A percentile compares a stretch with the other conserved stretches of the same genome.
These are phyloP conservation scores for Sialia sialis DNA, from an alignment of 2,113 vertebrate species.

Conservation along the genomic window DNA sequence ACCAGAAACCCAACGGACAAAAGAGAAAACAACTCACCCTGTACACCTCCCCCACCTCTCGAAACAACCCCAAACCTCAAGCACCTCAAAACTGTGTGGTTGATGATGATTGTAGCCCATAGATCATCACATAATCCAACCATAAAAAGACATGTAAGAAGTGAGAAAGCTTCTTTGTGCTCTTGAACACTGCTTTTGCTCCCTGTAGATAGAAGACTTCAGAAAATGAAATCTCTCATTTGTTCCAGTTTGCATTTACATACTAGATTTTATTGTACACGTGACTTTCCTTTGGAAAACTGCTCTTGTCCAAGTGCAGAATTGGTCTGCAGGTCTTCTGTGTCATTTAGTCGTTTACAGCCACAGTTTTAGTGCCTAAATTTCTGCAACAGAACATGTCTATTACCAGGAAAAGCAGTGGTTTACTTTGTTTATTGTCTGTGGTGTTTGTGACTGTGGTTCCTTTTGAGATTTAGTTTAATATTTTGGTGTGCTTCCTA, in stretches of 20 bases:
- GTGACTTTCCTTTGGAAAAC: not conserved
- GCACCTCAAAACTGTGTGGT: not conserved
- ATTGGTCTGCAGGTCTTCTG: not conserved
- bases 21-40: not conserved
- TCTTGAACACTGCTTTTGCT: not conserved
- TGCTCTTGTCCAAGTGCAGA: not conserved
- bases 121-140: not conserved
- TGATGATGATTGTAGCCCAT: not conserved
- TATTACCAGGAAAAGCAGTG: fast-evolving
- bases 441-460: not conserved
- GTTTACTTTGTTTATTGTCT: not conserved
- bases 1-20: not conserved
- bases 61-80: not conserved
- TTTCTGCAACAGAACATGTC: not conserved
- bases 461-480: not conserved
- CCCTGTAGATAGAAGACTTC: not conserved
- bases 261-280: not conserved
- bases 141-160: not conserved
- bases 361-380: not conserved
- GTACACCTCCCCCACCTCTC: too few species aligned
- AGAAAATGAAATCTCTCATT: not conserved
- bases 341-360: not conserved
- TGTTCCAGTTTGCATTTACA: not conserved
- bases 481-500: not conserved
- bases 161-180: not conserved